Percentiles rank a stretch among this genome's conserved stretches.
Evolutionary conservation across 30 jellyfish, hydroid and myxozoan species (phyloP).

Genomic region (Aurelia aurita): DNA sequence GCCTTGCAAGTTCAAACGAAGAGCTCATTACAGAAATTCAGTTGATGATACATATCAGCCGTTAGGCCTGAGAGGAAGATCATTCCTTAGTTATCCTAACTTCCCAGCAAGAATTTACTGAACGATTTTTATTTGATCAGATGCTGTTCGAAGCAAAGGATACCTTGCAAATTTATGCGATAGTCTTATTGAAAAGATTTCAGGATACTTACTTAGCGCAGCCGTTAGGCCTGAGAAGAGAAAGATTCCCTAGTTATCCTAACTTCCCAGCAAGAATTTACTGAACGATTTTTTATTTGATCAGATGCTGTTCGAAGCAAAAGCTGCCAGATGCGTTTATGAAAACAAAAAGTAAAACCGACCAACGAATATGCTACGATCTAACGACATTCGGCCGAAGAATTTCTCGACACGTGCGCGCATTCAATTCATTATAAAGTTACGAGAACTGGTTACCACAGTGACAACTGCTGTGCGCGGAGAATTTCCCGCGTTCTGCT

Average conservation of each 20-base stretch:
- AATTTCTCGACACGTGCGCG: slow-evolving; percentile 60
- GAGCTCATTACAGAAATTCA: no score
- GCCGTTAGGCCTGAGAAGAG: no score
- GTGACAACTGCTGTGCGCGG: slow-evolving; percentile 43
- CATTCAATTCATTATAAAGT: neutral
- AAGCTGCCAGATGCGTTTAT: slow-evolving; percentile 51
- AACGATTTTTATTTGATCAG: no score
- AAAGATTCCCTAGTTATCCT: slow-evolving; percentile 29
- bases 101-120: no score
- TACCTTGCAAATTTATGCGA: no score
- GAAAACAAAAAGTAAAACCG: slow-evolving; percentile 5
- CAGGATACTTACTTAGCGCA: no score
- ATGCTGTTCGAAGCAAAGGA: no score
- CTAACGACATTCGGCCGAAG: neutral
- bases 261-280: slow-evolving; percentile 25
- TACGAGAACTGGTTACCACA: slow-evolving; percentile 42
- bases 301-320: slow-evolving; percentile 21
- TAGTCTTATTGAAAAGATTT: no score
- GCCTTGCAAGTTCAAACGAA: no score
- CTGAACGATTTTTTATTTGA: slow-evolving; percentile 9
- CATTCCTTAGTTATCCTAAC: no score
- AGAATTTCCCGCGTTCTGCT: slow-evolving; percentile 58
- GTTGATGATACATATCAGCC: no score
- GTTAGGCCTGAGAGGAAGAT: no score
- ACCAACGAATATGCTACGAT: slow-evolving; percentile 7